A percentile compares a stretch with the other conserved stretches of the same genome.
These are phyloP conservation scores for Biston stratarius DNA, from an alignment of 2,888 invertebrate genomes.

Conservation along the genomic window DNA sequence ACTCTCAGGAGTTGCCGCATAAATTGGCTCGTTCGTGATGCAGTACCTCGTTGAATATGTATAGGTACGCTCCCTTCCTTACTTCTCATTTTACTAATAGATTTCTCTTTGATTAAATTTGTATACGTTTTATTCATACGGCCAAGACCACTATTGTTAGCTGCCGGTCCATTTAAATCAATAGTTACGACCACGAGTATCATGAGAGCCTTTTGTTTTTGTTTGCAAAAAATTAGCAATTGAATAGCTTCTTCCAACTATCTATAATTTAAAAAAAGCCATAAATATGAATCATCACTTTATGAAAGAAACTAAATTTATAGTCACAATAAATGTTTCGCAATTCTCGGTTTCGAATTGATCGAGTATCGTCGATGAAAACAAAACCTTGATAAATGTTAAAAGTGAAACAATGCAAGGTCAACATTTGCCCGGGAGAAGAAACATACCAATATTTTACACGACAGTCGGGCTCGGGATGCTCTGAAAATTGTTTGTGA, in stretches of 20 bases:
- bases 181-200: constrained; percentile 60
- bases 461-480: not conserved
- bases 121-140: constrained; percentile 82
- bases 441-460: constrained; percentile 26
- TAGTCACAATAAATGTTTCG: constrained; percentile 31
- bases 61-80: constrained; percentile 86
- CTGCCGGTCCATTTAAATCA: constrained; percentile 73
- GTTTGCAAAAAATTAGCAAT: constrained; percentile 29
- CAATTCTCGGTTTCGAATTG: constrained; percentile 38
- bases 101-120: constrained; percentile 87
- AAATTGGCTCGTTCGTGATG: constrained; percentile 85
- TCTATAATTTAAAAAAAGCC: constrained; percentile 14
- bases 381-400: constrained; percentile 40
- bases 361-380: constrained; percentile 38
- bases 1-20: constrained; percentile 82
- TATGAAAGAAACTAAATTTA: constrained; percentile 24
- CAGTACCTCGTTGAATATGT: constrained; percentile 86
- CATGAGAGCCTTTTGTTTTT: constrained; percentile 36
- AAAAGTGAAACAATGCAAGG: constrained; percentile 47
- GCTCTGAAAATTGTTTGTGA: constrained; percentile 6
- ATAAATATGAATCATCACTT: constrained; percentile 31
- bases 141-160: constrained; percentile 78
- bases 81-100: constrained; percentile 87
- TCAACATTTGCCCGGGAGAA: constrained; percentile 41
- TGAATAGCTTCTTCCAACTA: constrained; percentile 23